Evolutionary conservation across 2,888 invertebrate species (phyloP), one percentile per base, ranked within the genome.

Genomic region (Drosophila subsilvestris): DNA sequence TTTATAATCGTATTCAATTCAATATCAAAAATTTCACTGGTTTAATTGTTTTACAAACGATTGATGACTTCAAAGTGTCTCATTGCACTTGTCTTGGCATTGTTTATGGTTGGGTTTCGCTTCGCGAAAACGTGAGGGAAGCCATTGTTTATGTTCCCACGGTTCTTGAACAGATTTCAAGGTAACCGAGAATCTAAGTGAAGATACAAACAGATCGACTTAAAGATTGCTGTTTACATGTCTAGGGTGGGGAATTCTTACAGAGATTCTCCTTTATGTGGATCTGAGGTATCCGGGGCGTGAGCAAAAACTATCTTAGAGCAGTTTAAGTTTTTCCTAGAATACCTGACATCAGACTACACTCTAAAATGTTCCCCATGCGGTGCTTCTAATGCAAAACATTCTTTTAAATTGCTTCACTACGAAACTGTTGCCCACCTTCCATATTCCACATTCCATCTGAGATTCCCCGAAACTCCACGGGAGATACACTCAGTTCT

Each of bases 121-220:
- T 58, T 54, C 44, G 27, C 45, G 50, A 68, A 43, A 71, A 71
- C 70, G 71, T 71, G 70, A 71, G 70, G 61, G 25, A 44, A 56
- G 50, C 61, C 61, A 61, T 67, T 83, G 76, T 83, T 82, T 83
- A 83, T 72, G 81, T 83, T 83, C 82, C 82, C 82, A 83, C 82
- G 86, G 79, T 79, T 67, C 32, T 76, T 55, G 20, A 37, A 78
- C 56, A 69, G 17, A 58, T 58, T 69, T 55, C 53, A 59, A 53
- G 47, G 57, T 63, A 78, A 51, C 48, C 37, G 48, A 80, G 76
- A 60, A 55, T 76, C 70, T 55, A 72, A 32, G 53, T n/a, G 63
- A 53, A 57, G 53, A 48, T 54, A 54, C 32, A 53, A 25, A 37
- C 63, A 42, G 9, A 14, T 42, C 43, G 7, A 29, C 49, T 54